phyloP scores from a whole-genome alignment of 1,140 invertebrate species.

The Tetragnatha versicolor region DNA sequence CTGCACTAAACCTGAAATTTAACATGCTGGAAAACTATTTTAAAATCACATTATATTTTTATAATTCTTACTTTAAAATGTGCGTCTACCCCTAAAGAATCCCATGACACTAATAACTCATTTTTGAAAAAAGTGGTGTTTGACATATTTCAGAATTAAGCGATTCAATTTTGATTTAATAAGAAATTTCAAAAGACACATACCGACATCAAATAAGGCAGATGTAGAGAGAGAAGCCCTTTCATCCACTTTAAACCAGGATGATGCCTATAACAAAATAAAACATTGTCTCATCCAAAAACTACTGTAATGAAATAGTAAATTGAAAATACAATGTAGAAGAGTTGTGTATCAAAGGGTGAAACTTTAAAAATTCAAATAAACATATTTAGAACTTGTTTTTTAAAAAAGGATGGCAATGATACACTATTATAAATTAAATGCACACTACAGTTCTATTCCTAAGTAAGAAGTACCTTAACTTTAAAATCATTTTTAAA shows the following conservation, averaged over 20 bases:
- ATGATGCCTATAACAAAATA: background rate
- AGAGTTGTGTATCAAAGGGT: no score
- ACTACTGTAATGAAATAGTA: background rate
- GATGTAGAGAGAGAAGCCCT: constrained; percentile 10
- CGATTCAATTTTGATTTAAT: background rate
- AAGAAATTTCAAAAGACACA: background rate
- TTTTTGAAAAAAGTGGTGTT: background rate
- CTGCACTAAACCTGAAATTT: background rate
- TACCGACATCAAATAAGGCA: constrained; percentile 40
- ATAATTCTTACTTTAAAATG: background rate
- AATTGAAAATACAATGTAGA: background rate
- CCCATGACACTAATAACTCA: background rate
- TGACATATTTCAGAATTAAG: background rate
- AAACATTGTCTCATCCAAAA: background rate
- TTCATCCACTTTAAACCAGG: constrained; percentile 32
- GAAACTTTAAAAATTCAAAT: no score
- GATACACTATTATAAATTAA: no score
- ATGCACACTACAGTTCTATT: no score
- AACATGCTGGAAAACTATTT: background rate
- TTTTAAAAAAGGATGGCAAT: no score
- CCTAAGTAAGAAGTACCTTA: no score
- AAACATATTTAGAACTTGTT: no score
- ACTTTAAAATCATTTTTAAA: no score
- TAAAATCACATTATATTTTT: background rate
- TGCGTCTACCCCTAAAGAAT: background rate